phyloP scores from a whole-genome alignment of 2,888 invertebrate species.

The Drosophila recens region DNA sequence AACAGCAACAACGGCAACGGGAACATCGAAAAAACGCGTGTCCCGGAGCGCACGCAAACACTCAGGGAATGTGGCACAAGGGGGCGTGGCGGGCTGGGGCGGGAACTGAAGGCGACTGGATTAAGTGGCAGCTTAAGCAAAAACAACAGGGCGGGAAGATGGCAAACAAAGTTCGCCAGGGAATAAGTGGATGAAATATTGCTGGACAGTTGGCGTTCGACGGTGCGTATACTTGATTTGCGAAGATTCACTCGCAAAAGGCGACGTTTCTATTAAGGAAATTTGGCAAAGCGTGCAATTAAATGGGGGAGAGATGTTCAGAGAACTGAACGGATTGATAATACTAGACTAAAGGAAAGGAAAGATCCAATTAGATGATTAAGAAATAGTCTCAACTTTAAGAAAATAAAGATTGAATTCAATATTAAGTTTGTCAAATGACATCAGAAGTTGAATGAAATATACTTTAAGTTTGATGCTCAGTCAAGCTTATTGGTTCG shows the following conservation, averaged over 20 bases:
- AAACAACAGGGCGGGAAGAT: constrained; percentile 40
- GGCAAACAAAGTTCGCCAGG: constrained; percentile 29
- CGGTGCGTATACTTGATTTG: constrained; percentile 72
- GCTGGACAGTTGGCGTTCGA: constrained; percentile 53
- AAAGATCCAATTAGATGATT: constrained; percentile 22
- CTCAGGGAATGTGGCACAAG: constrained; percentile 24
- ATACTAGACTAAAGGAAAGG: not conserved
- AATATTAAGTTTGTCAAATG: not conserved
- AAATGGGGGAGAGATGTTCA: not conserved
- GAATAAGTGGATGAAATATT: constrained; percentile 56
- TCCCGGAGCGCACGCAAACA: constrained; percentile 50
- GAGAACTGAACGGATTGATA: constrained; percentile 7
- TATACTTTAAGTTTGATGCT: constrained; percentile 4
- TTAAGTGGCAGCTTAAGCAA: constrained; percentile 73
- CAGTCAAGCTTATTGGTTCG: constrained; percentile 6
- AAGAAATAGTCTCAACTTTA: constrained; percentile 9
- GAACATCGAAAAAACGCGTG: constrained; percentile 36
- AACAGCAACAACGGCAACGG: constrained; percentile 15
- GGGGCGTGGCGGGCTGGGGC: constrained; percentile 1
- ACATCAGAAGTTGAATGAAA: constrained; percentile 1
- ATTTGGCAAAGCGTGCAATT: constrained; percentile 13
- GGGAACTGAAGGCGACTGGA: constrained; percentile 62
- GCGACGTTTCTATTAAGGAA: constrained; percentile 40
- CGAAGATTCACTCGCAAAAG: constrained; percentile 45
- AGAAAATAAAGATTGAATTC: not conserved